These are phyloP conservation scores for Agelastica alni DNA, from an alignment of 2,888 invertebrate species.

Conservation along the genomic window DNA sequence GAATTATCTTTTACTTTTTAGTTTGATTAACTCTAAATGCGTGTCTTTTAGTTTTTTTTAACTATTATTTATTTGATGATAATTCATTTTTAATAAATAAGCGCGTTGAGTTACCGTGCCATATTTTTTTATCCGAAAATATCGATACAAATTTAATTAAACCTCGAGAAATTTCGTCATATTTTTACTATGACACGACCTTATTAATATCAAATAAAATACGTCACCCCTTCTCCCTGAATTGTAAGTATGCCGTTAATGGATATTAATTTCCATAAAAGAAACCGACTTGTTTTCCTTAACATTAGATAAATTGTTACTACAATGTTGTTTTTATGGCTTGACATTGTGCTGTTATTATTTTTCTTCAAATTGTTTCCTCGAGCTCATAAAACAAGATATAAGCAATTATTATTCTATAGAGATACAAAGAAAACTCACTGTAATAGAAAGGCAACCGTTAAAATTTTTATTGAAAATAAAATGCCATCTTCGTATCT, in stretches of 20 bases:
- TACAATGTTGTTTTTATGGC: constrained; percentile 22
- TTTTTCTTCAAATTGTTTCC: constrained; percentile 23
- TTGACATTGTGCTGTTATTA: constrained; percentile 20
- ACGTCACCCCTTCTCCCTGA: not conserved
- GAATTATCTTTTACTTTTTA: no score
- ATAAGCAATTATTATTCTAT: constrained; percentile 24
- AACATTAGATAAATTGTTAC: constrained; percentile 14
- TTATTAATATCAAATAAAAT: not conserved
- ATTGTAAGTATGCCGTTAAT: not conserved
- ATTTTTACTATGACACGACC: not conserved
- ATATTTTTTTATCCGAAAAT: no score
- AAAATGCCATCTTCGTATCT: constrained; percentile 16
- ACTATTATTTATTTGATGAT: no score
- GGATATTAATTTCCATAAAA: constrained; percentile 6
- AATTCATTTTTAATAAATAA: no score
- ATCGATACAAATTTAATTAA: no score
- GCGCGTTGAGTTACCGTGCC: no score
- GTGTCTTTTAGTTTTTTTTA: no score
- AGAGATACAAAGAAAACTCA: constrained; percentile 15
- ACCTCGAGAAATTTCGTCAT: no score
- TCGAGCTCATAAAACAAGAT: constrained; percentile 20
- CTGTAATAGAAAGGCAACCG: constrained; percentile 5
- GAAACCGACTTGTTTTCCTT: constrained; percentile 6
- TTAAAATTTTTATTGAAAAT: constrained; percentile 25
- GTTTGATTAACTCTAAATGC: no score